Conservation (phyloP, 2,113 vertebrate genomes). For the Tragelaphus scriptus region DNA sequence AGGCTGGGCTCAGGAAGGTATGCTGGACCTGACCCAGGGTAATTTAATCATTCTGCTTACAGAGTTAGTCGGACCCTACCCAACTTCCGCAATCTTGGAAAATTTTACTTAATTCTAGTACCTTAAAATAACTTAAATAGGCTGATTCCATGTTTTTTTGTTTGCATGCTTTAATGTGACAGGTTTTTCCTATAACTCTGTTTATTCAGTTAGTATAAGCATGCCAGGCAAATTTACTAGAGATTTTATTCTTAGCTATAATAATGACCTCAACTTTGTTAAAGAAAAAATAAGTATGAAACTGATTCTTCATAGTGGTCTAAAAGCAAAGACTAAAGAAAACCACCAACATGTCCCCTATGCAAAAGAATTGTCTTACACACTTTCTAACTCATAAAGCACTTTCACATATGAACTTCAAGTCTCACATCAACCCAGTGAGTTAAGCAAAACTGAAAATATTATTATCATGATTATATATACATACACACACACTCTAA, state of each 20-base stretch:
- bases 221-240: neutral
- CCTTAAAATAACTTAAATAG: neutral
- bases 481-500: neutral
- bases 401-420: neutral
- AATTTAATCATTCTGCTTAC: neutral
- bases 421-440: neutral
- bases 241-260: conserved; percentile 18
- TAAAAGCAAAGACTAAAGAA: conserved; percentile 1
- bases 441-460: neutral
- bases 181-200: neutral
- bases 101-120: neutral
- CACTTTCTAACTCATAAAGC: neutral
- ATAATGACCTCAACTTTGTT: neutral
- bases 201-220: neutral
- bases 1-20: neutral
- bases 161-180: neutral
- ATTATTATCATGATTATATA: neutral
- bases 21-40: neutral
- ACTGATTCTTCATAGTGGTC: neutral
- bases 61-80: neutral
- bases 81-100: neutral
- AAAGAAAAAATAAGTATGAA: conserved; percentile 6
- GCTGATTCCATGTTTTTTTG: neutral
- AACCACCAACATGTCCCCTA: neutral
- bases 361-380: neutral